phyloP scores from a whole-genome alignment of 1,140 invertebrate species.

The Mycetomoellerius zeteki region DNA sequence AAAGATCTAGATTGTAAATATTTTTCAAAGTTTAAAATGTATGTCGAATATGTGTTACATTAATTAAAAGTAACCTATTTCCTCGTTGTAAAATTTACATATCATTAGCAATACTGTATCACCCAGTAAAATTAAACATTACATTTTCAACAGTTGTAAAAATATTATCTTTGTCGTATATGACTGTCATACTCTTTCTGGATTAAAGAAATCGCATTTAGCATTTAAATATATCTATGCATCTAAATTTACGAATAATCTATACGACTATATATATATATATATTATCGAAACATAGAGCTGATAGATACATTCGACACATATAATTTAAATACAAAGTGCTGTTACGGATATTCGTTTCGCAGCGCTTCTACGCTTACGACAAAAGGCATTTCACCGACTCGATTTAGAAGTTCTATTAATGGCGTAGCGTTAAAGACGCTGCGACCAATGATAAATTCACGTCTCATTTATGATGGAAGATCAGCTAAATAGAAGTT shows the following conservation, averaged over 20 bases:
- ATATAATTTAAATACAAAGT: conserved; percentile 5
- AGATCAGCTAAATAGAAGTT: neutral
- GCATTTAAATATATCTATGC: neutral
- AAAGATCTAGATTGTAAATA: no score
- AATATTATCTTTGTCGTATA: neutral
- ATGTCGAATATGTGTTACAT: no score
- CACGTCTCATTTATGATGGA: conserved; percentile 18
- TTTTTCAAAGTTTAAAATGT: no score
- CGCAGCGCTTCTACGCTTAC: neutral
- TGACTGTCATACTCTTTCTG: neutral
- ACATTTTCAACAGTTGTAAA: neutral
- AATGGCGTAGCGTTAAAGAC: conserved; percentile 34
- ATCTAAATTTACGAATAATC: neutral
- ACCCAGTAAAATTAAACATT: no score
- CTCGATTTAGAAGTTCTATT: conserved; percentile 56
- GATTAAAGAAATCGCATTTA: neutral
- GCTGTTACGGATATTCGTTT: neutral
- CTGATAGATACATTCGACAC: neutral
- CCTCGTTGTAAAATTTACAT: no score
- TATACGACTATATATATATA: neutral
- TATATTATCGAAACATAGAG: neutral
- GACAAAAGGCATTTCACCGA: conserved; percentile 34
- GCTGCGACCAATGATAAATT: conserved; percentile 30
- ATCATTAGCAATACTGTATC: no score
- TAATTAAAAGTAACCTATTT: no score